Conservation (phyloP, 2,797 vertebrate species). For the Psittacula derbiana region DNA sequence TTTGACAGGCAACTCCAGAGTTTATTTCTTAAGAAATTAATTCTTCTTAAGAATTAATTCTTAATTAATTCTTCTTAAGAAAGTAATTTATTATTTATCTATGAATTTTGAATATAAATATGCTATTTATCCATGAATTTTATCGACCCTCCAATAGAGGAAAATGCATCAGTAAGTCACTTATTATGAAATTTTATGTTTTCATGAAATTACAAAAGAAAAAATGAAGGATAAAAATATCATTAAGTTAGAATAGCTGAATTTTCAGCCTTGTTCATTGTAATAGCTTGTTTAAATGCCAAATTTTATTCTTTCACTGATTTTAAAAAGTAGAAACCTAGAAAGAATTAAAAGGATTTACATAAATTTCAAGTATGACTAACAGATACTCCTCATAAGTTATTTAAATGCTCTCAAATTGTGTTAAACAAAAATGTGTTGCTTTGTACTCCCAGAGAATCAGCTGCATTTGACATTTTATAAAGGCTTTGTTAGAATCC, state of each 20-base stretch:
- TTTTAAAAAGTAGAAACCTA: background rate
- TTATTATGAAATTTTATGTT: background rate
- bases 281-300: background rate
- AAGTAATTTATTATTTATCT: background rate
- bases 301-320: background rate
- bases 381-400: background rate
- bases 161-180: background rate
- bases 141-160: background rate
- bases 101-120: background rate
- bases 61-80: no score
- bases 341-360: background rate
- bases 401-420: background rate
- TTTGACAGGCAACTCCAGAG: background rate
- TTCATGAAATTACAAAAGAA: background rate
- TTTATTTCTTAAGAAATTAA: no score
- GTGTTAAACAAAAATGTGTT: background rate
- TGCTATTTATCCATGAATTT: background rate
- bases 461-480: background rate
- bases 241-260: background rate
- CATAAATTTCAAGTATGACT: background rate
- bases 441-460: background rate
- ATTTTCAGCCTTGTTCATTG: slow-evolving; percentile 7
- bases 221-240: slow-evolving; percentile 17
- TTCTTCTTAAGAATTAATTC: no score
- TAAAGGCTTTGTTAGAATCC: background rate